phyloP scores from a whole-genome alignment of 2,113 vertebrate genomes.

The Emydura subglobosa region DNA sequence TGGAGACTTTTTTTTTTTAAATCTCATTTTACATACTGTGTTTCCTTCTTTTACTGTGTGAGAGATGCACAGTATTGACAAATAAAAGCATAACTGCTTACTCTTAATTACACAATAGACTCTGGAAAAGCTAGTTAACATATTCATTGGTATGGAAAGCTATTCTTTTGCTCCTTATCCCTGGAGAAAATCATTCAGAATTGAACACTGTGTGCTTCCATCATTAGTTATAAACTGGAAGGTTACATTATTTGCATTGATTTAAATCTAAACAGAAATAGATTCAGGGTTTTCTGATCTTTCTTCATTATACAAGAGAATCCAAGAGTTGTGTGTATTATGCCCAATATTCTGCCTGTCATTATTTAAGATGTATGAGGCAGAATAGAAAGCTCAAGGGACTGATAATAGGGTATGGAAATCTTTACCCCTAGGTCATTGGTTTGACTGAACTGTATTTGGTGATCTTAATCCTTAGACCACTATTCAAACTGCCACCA shows the following conservation, averaged over 20 bases:
- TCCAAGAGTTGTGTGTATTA: background rate
- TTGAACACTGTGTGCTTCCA: background rate
- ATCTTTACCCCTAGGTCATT: background rate
- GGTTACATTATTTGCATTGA: background rate
- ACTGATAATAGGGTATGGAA: background rate
- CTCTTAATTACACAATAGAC: background rate
- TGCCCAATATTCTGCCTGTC: background rate
- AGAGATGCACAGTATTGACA: background rate
- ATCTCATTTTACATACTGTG: background rate
- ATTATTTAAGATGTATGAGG: background rate
- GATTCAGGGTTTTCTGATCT: background rate
- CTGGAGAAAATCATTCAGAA: conserved; percentile 1
- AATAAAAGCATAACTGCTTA: background rate
- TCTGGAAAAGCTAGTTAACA: background rate
- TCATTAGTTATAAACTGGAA: background rate
- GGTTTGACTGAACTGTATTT: background rate
- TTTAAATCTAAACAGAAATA: background rate
- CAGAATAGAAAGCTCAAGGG: background rate
- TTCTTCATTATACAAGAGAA: background rate
- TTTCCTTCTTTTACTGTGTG: background rate
- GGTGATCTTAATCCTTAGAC: background rate
- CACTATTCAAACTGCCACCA: background rate
- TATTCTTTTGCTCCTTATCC: background rate
- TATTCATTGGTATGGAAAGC: background rate
- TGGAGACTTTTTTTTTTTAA: background rate